phyloP scores from a whole-genome alignment of 2,113 vertebrate genomes.

The human (Homo sapiens) region DNA sequence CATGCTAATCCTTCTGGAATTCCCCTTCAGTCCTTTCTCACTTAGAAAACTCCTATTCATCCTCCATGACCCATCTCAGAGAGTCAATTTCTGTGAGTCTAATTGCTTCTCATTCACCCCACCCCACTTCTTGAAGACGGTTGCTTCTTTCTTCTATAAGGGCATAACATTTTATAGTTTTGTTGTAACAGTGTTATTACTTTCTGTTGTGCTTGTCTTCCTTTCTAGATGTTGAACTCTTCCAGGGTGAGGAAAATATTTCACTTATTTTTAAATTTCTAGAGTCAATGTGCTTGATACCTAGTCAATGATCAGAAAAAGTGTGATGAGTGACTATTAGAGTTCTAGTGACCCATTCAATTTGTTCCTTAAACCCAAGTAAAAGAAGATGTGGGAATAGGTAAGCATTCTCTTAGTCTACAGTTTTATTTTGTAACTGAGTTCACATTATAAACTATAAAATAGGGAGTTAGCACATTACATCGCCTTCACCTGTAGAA shows the following conservation, averaged over 20 bases:
- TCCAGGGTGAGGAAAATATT: neutral
- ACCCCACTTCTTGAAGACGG: neutral
- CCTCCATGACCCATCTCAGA: neutral
- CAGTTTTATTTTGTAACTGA: neutral
- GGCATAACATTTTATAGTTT: neutral
- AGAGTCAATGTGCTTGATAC: neutral
- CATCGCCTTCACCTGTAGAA: neutral
- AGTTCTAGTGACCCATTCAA: neutral
- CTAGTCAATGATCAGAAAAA: neutral
- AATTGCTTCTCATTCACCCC: neutral
- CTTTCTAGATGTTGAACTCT: neutral
- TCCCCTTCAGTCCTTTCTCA: neutral
- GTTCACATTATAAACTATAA: constrained; percentile 17
- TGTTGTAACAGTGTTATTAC: neutral
- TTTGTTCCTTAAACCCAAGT: neutral
- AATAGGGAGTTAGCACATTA: neutral
- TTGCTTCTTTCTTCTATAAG: neutral
- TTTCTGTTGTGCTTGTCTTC: neutral
- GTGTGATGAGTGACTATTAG: neutral
- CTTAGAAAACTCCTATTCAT: neutral
- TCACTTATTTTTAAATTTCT: neutral
- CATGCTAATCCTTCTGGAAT: neutral
- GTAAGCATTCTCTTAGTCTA: neutral
- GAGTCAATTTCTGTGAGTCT: neutral
- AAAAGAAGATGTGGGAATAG: neutral